Evolutionary conservation across 2,113 vertebrate species (phyloP).

Genomic region (Aleadryas rufinucha): DNA sequence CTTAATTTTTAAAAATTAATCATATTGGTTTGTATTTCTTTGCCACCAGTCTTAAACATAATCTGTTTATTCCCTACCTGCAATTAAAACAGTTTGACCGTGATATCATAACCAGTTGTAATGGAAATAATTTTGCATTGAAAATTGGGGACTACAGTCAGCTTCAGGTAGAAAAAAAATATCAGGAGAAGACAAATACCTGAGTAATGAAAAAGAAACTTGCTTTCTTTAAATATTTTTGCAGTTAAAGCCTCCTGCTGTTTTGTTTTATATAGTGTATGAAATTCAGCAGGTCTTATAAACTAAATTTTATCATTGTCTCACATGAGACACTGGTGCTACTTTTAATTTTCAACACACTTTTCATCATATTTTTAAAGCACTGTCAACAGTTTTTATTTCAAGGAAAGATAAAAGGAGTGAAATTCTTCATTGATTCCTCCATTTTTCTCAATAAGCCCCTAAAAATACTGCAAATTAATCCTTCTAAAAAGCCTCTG

Average conservation of each 20-base stretch:
- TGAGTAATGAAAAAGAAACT: background rate
- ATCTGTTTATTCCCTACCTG: background rate
- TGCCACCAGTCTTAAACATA: background rate
- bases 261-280: background rate
- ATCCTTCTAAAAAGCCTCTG: background rate
- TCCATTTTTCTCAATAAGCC: background rate
- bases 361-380: background rate
- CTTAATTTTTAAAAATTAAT: rapidly evolving
- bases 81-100: background rate
- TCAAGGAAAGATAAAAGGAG: background rate
- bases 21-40: background rate
- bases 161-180: slow-evolving; percentile 6
- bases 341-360: background rate
- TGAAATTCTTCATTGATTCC: background rate
- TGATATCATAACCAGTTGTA: background rate
- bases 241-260: background rate
- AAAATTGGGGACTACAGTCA: background rate
- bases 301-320: background rate
- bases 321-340: background rate
- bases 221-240: slow-evolving; percentile 23
- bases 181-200: background rate
- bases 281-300: background rate
- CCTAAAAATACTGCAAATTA: background rate
- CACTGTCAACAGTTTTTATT: background rate
- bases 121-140: slow-evolving; percentile 13